These are phyloP conservation scores for Gastrophryne carolinensis DNA, from an alignment of 2,797 vertebrate genomes.

Conservation along the genomic window DNA sequence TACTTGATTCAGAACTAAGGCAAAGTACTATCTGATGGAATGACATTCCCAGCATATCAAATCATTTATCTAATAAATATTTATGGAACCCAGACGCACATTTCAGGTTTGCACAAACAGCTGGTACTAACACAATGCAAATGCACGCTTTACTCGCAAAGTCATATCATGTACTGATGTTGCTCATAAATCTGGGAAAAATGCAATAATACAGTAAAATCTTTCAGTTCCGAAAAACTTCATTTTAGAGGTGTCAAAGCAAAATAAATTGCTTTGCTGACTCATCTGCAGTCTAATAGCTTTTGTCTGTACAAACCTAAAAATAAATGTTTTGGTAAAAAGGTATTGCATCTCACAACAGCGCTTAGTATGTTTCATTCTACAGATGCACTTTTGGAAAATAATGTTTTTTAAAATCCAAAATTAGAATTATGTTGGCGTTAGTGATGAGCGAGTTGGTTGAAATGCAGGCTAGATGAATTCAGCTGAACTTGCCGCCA, in stretches of 20 bases:
- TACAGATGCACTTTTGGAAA: too few relatives aligned
- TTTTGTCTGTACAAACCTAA: too few relatives aligned
- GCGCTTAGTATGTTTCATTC: too few relatives aligned
- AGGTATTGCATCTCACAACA: background rate
- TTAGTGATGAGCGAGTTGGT: too few relatives aligned
- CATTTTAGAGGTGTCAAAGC: background rate
- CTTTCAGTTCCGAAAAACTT: background rate
- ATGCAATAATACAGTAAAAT: background rate
- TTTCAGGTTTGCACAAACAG: constrained; percentile 10
- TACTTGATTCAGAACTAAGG: constrained; percentile 3
- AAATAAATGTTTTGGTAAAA: too few relatives aligned
- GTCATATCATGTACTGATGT: constrained; percentile 6
- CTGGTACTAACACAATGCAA: constrained; percentile 25
- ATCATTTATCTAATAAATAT: constrained; percentile 38
- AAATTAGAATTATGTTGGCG: too few relatives aligned
- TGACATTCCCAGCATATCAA: constrained; percentile 15
- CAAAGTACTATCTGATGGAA: constrained; percentile 25
- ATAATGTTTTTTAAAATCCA: too few relatives aligned
- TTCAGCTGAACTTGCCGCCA: too few relatives aligned
- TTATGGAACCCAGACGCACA: constrained; percentile 4
- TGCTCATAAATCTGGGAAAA: background rate
- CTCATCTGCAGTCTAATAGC: background rate
- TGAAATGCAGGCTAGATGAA: too few relatives aligned
- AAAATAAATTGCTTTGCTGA: background rate
- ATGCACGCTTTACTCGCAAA: background rate